phyloP scores from a whole-genome alignment of 2,888 invertebrate genomes.

The Caradrina clavipalpis region DNA sequence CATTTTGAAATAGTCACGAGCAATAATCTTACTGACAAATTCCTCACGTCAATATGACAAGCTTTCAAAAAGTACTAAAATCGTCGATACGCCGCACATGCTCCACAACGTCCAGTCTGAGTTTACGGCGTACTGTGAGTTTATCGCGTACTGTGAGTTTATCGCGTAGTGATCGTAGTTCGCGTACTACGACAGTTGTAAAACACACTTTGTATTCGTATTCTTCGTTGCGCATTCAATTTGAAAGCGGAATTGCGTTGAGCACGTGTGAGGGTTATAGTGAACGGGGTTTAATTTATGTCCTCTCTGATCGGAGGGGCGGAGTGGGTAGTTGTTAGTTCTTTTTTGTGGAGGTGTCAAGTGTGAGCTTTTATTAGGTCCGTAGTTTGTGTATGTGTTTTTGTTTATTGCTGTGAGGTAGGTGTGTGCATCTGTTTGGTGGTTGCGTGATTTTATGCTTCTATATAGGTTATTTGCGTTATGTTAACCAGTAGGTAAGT shows the following conservation, averaged over 20 bases:
- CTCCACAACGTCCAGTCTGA: constrained; percentile 49
- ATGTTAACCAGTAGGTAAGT: too few relatives aligned
- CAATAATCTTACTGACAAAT: constrained; percentile 44
- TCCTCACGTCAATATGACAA: constrained; percentile 51
- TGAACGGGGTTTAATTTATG: constrained; percentile 60
- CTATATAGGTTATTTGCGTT: background rate
- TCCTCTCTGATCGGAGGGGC: constrained; percentile 35
- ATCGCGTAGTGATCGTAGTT: constrained; percentile 53
- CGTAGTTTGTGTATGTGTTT: constrained; percentile 6
- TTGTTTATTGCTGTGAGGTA: background rate
- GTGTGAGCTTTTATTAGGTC: background rate
- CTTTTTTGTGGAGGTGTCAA: constrained; percentile 25
- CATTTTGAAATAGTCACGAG: constrained; percentile 20
- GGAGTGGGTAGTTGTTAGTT: background rate
- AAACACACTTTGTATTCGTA: constrained; percentile 62
- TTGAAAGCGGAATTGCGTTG: constrained; percentile 53
- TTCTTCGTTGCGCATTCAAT: constrained; percentile 62
- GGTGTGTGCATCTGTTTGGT: too few relatives aligned
- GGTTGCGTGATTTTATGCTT: too few relatives aligned
- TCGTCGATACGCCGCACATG: constrained; percentile 51
- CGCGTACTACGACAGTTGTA: constrained; percentile 53
- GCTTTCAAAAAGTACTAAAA: constrained; percentile 52
- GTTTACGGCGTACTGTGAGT: constrained; percentile 55
- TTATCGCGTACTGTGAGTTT: constrained; percentile 60
- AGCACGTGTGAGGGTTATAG: constrained; percentile 59